A percentile compares a stretch with the other conserved stretches of the same genome.
Evolutionary conservation across 2,113 vertebrate species (phyloP).

Genomic region (Onychostoma macrolepis): DNA sequence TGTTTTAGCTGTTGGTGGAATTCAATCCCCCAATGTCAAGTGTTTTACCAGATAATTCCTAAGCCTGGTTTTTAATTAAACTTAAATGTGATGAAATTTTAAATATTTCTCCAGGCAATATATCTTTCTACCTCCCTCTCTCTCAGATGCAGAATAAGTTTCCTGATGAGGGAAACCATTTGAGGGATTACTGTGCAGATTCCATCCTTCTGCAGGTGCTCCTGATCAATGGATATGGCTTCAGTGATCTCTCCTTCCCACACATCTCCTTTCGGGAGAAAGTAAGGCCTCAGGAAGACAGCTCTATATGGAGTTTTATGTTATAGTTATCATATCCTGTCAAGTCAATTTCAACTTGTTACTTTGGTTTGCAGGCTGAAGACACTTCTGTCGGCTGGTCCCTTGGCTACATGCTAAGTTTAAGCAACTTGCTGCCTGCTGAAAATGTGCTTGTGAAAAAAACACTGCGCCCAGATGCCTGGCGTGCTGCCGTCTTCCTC

Average conservation of each 20-base stretch:
- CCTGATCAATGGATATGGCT: conserved; percentile 80
- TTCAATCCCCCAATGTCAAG: background rate
- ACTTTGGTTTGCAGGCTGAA: conserved; percentile 71
- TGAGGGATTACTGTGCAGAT: conserved; percentile 78
- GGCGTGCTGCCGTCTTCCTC: conserved; percentile 74
- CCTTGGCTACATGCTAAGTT: conserved; percentile 90
- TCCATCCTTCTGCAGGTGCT: conserved; percentile 77
- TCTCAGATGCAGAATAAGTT: conserved; percentile 69
- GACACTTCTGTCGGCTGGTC: conserved; percentile 85
- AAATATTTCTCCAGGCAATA: background rate
- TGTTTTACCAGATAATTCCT: background rate
- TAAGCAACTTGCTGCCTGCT: conserved; percentile 82
- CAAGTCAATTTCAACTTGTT: background rate
- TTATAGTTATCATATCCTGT: background rate
- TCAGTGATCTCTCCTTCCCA: conserved; percentile 72
- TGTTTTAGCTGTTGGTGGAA: background rate
- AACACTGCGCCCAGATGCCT: conserved; percentile 68
- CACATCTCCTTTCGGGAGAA: conserved; percentile 80
- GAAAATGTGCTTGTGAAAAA: conserved; percentile 64
- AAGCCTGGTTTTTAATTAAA: background rate
- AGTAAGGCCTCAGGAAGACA: conserved; percentile 65
- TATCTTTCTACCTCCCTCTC: background rate
- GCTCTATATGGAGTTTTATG: background rate
- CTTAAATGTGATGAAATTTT: background rate
- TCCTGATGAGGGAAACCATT: conserved; percentile 45